These are phyloP conservation scores for Myiozetetes cayanensis DNA, from an alignment of 2,113 vertebrate genomes.

Conservation along the genomic window DNA sequence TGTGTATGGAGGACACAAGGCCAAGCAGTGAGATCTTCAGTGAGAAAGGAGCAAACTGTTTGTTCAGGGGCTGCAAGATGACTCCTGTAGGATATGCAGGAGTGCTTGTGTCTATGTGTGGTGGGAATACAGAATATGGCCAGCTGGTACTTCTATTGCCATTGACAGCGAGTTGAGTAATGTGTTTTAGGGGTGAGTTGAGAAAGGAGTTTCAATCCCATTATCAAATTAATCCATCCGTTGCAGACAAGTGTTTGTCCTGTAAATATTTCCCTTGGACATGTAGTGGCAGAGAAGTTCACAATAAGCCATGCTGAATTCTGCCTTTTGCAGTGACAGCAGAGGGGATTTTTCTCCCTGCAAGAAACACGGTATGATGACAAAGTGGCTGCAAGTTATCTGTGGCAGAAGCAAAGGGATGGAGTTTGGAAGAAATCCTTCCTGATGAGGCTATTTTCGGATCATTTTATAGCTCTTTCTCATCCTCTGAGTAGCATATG, in stretches of 20 bases:
- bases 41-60: background rate
- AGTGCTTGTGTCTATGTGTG: background rate
- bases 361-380: accelerated
- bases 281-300: background rate
- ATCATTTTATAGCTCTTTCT: background rate
- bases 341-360: background rate
- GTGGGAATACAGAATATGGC: background rate
- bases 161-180: background rate
- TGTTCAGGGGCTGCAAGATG: background rate
- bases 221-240: background rate
- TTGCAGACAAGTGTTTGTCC: background rate
- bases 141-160: background rate
- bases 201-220: background rate
- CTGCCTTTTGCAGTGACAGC: background rate
- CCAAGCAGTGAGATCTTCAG: background rate
- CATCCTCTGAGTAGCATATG: background rate
- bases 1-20: background rate
- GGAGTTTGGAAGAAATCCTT: background rate
- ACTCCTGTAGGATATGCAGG: background rate
- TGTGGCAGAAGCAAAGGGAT: background rate
- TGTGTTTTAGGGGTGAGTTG: background rate
- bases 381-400: background rate
- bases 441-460: background rate
- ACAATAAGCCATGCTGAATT: background rate
- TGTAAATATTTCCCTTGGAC: background rate